Conservation (phyloP, 2,113 vertebrate genomes). For the Indri indri region DNA sequence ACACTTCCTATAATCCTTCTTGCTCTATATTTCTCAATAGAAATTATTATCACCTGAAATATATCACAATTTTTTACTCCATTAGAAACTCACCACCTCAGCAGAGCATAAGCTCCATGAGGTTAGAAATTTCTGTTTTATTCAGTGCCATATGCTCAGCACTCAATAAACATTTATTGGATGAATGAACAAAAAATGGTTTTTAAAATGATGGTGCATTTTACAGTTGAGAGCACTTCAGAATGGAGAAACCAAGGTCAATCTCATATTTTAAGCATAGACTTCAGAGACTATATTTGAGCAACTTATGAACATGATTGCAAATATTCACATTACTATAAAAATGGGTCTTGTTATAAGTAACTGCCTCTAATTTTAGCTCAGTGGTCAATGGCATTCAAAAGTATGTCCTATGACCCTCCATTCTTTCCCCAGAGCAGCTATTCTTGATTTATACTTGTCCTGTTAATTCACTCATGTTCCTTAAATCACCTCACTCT, state of each 20-base stretch:
- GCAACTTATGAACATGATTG: background rate
- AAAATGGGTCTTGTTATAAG: background rate
- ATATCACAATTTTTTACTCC: background rate
- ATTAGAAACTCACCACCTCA: background rate
- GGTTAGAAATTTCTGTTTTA: background rate
- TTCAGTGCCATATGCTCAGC: background rate
- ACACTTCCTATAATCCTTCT: background rate
- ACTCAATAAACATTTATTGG: background rate
- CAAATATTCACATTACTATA: background rate
- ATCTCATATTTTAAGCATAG: background rate
- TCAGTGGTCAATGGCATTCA: background rate
- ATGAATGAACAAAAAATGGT: background rate
- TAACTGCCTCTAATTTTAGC: background rate
- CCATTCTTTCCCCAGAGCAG: background rate
- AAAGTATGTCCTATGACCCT: background rate
- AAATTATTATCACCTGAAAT: background rate
- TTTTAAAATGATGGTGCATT: background rate
- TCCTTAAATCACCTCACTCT: background rate
- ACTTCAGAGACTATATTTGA: background rate
- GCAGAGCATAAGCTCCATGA: background rate
- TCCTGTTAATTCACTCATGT: background rate
- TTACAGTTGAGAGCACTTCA: background rate
- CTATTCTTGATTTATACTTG: background rate
- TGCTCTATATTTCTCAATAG: background rate
- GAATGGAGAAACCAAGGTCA: background rate